phyloP scores from a whole-genome alignment of 2,113 vertebrate genomes.

The Eretmochelys imbricata region DNA sequence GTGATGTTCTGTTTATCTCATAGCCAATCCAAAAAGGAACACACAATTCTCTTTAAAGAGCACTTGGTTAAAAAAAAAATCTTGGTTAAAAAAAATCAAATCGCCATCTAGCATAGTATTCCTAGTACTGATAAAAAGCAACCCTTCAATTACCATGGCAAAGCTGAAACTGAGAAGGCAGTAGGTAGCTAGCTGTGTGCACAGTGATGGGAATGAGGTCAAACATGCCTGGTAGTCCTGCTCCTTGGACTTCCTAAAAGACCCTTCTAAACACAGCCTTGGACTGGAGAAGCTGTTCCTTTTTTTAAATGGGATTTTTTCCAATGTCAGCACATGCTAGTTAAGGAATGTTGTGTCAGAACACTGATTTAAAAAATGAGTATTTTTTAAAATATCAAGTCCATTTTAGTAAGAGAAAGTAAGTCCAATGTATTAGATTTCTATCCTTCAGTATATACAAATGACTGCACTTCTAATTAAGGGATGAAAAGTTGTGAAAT shows the following conservation, averaged over 20 bases:
- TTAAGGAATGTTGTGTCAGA: not conserved
- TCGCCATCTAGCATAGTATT: not conserved
- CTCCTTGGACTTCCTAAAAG: not conserved
- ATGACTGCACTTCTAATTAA: not conserved
- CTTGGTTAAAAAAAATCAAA: not conserved
- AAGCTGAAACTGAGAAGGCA: not conserved
- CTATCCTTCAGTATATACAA: not conserved
- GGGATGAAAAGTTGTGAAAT: not conserved
- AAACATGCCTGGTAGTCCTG: accelerated
- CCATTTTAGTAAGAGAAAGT: not conserved
- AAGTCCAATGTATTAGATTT: not conserved
- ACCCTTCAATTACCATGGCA: not conserved
- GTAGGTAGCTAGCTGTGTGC: accelerated
- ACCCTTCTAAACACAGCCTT: not conserved
- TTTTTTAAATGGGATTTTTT: not conserved
- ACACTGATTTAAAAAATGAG: not conserved
- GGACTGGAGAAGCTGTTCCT: accelerated
- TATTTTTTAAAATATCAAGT: not conserved
- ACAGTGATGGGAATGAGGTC: not conserved
- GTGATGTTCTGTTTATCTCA: not conserved
- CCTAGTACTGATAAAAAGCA: not conserved
- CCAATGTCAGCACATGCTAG: not conserved
- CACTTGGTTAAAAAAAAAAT: not conserved
- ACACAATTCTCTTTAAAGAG: constrained; percentile 14
- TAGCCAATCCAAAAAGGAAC: not conserved